Evolutionary conservation across 1,140 invertebrate species (phyloP), one percentile per base, ranked within the genome.

Genomic region (Eueides isabella): DNA sequence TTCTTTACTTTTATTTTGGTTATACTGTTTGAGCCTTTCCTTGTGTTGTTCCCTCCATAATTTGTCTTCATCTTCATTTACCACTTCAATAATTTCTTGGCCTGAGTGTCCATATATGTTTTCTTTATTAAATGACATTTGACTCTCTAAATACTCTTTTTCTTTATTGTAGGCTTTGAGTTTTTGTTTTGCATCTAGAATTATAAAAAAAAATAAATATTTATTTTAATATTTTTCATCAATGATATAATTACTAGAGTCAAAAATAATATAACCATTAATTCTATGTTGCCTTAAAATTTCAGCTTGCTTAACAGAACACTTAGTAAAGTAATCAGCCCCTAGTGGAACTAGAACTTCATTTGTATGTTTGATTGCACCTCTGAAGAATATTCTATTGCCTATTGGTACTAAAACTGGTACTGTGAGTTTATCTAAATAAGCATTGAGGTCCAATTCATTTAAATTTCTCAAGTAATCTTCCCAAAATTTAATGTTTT

Each of bases 321-420:
- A 94, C 85, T 97, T 96, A 3, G 94, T 94, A 93, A 97, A 97
- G 92, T 95, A 97, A 83, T 96, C 95, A 69, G 96, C 95, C 19
- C 96, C 96, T 2, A 97, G 82, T 2, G 96, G 89, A 11, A 96
- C 96, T 64, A 95, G 89, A 7, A 97, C 94, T 93, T 97, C 96
- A 93, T 97, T 97, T 19, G 96, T 97, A 81, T 97, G 96, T 41
- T 96, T 94, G 4, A 97, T 80, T 76, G 94, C 92, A 30, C 96
- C 97, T 80, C 95, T 95, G 90, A 96, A 95, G 23, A 96, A 94
- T 29, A 96, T 96, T 80, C 94, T 92, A 23, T 91, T 93, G 9
- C 96, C 95, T 79, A 97, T 93, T 23, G 96, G 96, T 12, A 97
- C 95, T 91, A 95, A 81, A n/a, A 94, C 86, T 16, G 92, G 86